Evolutionary conservation across 2,113 vertebrate genomes (phyloP), one percentile per base, ranked within the genome.

Genomic region (Bubo blakistoni): DNA sequence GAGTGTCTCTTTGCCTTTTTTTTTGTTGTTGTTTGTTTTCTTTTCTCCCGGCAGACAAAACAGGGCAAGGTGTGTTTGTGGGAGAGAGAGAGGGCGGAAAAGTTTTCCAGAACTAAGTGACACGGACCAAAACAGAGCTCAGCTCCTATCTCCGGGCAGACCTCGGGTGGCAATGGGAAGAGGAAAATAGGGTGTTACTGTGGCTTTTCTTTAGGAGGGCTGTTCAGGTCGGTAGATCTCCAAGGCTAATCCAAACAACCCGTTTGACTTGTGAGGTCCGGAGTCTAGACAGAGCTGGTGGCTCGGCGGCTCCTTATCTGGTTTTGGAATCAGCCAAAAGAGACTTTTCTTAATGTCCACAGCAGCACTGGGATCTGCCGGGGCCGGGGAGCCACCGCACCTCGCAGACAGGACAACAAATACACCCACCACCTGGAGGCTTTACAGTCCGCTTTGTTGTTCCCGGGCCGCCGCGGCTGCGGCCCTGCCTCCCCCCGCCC

Each of bases 301-400:
- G 95, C 98, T 98, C 94, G 98, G 98, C 98, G 98, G 98, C 98
- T 98, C 82, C 98, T 98, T 98, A 98, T 98, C 98, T 98, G 82
- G 86, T 90, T 97, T 97, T 97, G 98, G 98, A 94, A 98, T 98
- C 98, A 98, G 98, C 96, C 96, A 81, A 94, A 97, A 97, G 98
- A 98, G 98, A 96, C 98, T 98, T 97, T 94, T 96, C 96, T 97
- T 95, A 97, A 94, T 96, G 97, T 97, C 98, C 98, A 91, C 90
- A 94, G 97, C 97, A 90, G 84, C 96, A 70, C 81, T 95, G 83
- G 88, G 97, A 96, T 97, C 96, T 97, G 96, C 97, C 62, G 52
- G 79, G 97, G 96, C 96, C 76, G 57, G 67, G 95, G 96, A 98
- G 96, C 96, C 97, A 95, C 95, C 24, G 90, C 96, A 79, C 90